Evolutionary conservation across 2,888 invertebrate genomes (phyloP), one percentile per base, ranked within the genome.

Genomic region (Phengaris alcon): DNA sequence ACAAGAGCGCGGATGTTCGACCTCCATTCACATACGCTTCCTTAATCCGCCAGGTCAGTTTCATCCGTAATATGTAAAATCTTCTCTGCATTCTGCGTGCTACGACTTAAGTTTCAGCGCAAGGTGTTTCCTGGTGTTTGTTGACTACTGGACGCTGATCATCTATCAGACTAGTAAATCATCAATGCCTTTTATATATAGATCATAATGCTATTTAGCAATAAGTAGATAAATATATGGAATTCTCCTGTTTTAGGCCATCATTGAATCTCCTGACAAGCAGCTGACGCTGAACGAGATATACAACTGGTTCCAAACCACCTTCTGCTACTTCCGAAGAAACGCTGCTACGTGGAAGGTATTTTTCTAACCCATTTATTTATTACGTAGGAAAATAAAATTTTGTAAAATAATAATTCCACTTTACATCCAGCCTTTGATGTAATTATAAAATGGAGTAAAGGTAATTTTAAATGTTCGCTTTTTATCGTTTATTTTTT

Each of bases 291-390:
- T 99, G 83, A 99, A 99, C 91, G 99, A 99, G 95, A 99, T 99
- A 85, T 99, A 99, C 95, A 99, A 99, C 94, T 99, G 99, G 99
- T 99, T 99, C 95, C 99, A 99, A 94, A 97, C 97, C 84, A 99
- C 99, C 13, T 99, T 99, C 95, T 98, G 99, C 93, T 99, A 99
- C 94, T 99, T 99, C 94, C 95, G 99, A 85, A 96, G 99, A 85
- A 99, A 99, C 89, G 99, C 99, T 80, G 99, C 99, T 75, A 99
- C 99, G 77, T 99, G 99, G 99, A 99, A 99, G 98, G 99, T 99
- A 96, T 90, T 94, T 80, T 75, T 46, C 54, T 44, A 64, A 64
- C 55, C 68, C 68, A 55, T 70, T 68, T 74, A 57, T 35, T 22
- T 55, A 68, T 35, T 35, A 74, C 5, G 6, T 73, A 73, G 13